phyloP scores from a whole-genome alignment of 2,113 vertebrate species.

The Petrocephalus microphthalmus region DNA sequence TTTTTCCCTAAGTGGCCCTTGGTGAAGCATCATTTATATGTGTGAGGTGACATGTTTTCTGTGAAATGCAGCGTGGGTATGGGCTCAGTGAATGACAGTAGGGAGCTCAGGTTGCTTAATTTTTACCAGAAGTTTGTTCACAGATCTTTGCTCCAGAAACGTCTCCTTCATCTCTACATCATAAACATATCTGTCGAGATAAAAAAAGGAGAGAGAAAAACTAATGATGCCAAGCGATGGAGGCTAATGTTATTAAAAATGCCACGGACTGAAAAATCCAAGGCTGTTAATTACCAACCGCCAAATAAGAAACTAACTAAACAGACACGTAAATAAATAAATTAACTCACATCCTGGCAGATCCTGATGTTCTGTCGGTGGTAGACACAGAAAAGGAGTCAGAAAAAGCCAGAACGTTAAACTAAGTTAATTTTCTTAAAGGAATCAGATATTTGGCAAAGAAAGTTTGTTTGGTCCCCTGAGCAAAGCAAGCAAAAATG shows the following conservation, averaged over 20 bases:
- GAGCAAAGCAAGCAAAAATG: slow-evolving; percentile 2
- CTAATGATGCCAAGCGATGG: neutral
- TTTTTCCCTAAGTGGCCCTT: neutral
- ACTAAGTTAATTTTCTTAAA: neutral
- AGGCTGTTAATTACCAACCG: neutral
- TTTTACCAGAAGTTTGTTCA: neutral
- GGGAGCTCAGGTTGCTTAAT: neutral
- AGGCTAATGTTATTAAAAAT: neutral
- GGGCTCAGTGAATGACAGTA: neutral
- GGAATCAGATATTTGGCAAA: neutral
- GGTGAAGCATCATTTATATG: neutral
- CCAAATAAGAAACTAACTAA: neutral
- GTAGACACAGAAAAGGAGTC: neutral
- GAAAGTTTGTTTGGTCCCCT: slow-evolving; percentile 3
- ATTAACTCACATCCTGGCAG: neutral
- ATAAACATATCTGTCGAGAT: neutral
- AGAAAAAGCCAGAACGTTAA: neutral
- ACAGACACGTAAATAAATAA: neutral
- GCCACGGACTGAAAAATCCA: neutral
- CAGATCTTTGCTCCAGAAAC: neutral
- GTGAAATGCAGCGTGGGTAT: neutral
- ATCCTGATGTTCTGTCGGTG: neutral
- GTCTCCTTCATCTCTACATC: neutral
- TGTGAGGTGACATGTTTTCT: neutral
- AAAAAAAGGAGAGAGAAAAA: neutral